Evolutionary conservation across 2,888 invertebrate species (phyloP), one percentile per base, ranked within the genome.

Genomic region (Spisula solida): DNA sequence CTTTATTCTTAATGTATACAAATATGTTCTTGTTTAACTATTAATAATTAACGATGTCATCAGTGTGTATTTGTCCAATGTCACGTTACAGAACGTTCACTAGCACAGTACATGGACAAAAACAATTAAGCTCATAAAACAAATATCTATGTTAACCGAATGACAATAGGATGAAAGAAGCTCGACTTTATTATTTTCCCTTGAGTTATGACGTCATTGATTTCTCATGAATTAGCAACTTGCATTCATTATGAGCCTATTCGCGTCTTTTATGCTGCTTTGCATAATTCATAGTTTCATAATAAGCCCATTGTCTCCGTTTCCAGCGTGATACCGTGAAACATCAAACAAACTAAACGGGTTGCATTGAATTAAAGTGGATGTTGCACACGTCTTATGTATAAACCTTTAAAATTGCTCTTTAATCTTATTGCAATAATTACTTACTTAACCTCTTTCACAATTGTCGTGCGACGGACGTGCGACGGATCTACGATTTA

Each of bases 301-400:
- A 0, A 66, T 66, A n/a, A 66, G 60, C 60, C n/a, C 60, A n/a
- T 66, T 66, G 60, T 66, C 60, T 66, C 25, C n/a, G 60, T 66
- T 25, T 25, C 60, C 60, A 66, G 4, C 60, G 60, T 12, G 60
- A 66, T 66, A 25, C 51, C 1, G 51, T 51, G 51, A 16, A 51
- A 51, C 16, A 8, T 51, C 16, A 51, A 51, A 12, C 12, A 51
- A 16, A 51, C 51, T 8, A 51, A 51, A 51, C 14, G 12, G 51
- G 12, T 16, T 5, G 51, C 51, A 51, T 16, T 51, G 1, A 51
- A 41, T 41, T 16, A 51, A 12, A 12, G 51, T 51, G 51, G 51
- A 51, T 8, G 51, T n/a, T n/a, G n/a, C n/a, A n/a, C n/a, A n/a
- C n/a, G n/a, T n/a, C 51, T 51, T 51, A 1, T 51, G 16, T 16